phyloP scores from a whole-genome alignment of 1,140 invertebrate species.

The Hydropsyche tenuis region DNA sequence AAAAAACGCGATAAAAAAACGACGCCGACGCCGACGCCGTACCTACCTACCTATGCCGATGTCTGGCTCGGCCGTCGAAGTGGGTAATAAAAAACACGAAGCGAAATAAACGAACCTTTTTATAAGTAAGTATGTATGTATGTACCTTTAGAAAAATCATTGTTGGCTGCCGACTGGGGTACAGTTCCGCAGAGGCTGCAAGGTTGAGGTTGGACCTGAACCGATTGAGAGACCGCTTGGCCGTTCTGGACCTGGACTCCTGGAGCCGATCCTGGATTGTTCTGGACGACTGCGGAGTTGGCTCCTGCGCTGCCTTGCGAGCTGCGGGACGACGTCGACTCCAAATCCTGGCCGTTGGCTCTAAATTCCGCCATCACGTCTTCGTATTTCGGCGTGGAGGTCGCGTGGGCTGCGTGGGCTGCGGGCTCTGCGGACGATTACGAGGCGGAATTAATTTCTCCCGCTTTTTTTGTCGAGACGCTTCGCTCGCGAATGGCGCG shows the following conservation, averaged over 20 bases:
- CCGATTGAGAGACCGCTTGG: neutral
- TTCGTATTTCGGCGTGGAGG: neutral
- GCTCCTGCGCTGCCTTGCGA: conserved; percentile 5
- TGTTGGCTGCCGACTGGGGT: neutral
- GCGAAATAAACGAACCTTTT: too few relatives aligned
- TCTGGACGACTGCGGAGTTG: neutral
- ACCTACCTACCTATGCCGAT: too few relatives aligned
- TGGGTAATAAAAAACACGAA: too few relatives aligned
- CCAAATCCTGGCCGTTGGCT: conserved; percentile 41
- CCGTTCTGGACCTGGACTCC: neutral
- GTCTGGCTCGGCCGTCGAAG: too few relatives aligned
- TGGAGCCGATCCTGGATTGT: neutral
- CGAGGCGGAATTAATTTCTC: too few relatives aligned
- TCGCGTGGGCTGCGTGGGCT: too few relatives aligned
- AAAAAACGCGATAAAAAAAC: too few relatives aligned
- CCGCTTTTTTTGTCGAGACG: too few relatives aligned
- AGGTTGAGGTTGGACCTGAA: neutral
- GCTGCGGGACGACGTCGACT: conserved; percentile 27
- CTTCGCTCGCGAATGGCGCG: too few relatives aligned
- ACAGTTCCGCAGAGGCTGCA: neutral
- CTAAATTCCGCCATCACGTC: conserved; percentile 47
- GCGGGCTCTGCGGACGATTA: too few relatives aligned
- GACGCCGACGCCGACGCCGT: neutral
- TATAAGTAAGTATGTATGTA: neutral
- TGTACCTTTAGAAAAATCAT: neutral